Base-by-base conservation (phyloP, 2,113 vertebrate species). In the Oophaga pumilio region DNA sequence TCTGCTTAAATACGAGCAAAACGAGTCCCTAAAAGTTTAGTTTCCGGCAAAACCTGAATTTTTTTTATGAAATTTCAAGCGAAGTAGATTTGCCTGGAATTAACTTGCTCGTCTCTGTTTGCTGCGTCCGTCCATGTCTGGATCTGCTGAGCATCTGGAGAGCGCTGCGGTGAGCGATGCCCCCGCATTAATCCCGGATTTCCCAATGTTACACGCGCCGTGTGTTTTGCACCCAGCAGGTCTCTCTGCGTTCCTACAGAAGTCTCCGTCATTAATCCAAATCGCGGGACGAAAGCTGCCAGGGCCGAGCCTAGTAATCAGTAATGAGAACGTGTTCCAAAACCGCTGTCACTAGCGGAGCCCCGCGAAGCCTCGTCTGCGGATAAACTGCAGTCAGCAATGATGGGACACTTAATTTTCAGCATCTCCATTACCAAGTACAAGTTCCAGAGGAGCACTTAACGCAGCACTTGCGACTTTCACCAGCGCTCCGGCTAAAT, bases 391-490 rank as follows among this genome's bases (percentile, higher is more conserved):
- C 76, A 87, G 76, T 80, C 85, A 71, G 76, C 85, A 59, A 71
- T 87, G 85, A 87, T 87, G 60, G 66, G 71, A 71, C 85, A 81
- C 85, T 82, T 81, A 7, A 86, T 86, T 86, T 43, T 77, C 50
- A 73, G 85, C 53, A 50, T 81, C 85, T 87, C 85, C 28, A 82
- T 82, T 87, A 81, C 85, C 77, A 64, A 80, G 49, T 79, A 79
- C 77, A 71, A 81, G 85, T 87, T 81, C 85, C 85, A 87, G 26
- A 24, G 85, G 77, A 87, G 78, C 85, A 87, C 85, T 87, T 87
- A 87, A 43, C 73, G 85, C 24, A 81, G 81, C 64, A 73, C 85
- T 49, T 26, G 66, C 64, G n/a, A 87, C 76, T 81, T 60, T 22
- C 77, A 50, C 85, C 43, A 50, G 85, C 49, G 85, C 12, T 11